Percentiles rank a stretch among this genome's conserved stretches.
Evolutionary conservation across 1,140 invertebrate genomes (phyloP).

Genomic region (Physella acuta): DNA sequence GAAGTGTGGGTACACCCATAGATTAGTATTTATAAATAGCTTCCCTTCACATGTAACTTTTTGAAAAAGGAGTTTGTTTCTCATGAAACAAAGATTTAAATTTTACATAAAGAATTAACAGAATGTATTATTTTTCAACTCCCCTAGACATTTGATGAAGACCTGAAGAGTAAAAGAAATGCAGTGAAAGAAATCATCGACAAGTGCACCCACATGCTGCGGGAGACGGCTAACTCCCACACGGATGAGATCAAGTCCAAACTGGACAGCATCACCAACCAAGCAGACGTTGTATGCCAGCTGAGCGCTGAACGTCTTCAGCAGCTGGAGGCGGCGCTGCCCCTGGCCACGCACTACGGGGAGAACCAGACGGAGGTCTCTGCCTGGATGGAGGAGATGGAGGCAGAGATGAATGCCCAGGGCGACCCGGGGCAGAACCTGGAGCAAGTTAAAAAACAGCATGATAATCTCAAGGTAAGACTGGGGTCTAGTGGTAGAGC

Average conservation of each 20-base stretch:
- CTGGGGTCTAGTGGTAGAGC: too few relatives aligned
- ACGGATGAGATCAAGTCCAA: slow-evolving; percentile 81
- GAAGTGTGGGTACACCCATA: too few relatives aligned
- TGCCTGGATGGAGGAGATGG: slow-evolving; percentile 89
- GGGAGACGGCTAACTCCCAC: slow-evolving; percentile 90
- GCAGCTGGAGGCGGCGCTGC: slow-evolving; percentile 89
- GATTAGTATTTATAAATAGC: neutral
- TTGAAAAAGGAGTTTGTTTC: slow-evolving; percentile 1
- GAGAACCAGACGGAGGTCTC: slow-evolving; percentile 87
- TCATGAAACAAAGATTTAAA: neutral
- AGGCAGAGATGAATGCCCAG: slow-evolving; percentile 80
- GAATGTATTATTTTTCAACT: neutral
- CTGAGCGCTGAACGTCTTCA: slow-evolving; percentile 85
- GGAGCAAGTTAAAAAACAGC: slow-evolving; percentile 89
- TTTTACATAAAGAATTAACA: neutral
- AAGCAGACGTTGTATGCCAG: slow-evolving; percentile 85
- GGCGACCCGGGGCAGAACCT: slow-evolving; percentile 83
- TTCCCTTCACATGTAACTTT: too few relatives aligned
- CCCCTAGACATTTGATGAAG: slow-evolving; percentile 81
- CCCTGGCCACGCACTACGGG: slow-evolving; percentile 80
- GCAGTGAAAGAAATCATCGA: slow-evolving; percentile 87
- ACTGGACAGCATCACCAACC: slow-evolving; percentile 68
- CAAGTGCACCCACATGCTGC: slow-evolving; percentile 88
- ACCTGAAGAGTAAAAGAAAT: slow-evolving; percentile 89
- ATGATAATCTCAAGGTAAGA: slow-evolving; percentile 90